A percentile compares a stretch with the other conserved stretches of the same genome.
phyloP scores from a whole-genome alignment of 1,140 invertebrate species.

The Drosophila albomicans region DNA sequence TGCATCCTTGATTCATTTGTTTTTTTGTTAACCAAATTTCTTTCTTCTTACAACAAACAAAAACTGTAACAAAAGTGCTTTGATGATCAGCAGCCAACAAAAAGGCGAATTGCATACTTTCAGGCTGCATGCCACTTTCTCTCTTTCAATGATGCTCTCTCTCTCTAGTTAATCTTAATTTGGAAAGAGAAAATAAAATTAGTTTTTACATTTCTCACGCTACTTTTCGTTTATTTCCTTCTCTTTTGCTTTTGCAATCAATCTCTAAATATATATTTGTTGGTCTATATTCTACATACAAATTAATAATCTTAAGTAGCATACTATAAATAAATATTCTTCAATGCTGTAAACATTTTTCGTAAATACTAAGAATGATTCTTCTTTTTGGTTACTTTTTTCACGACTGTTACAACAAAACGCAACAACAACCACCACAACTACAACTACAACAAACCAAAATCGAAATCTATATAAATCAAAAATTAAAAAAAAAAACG shows the following conservation, averaged over 20 bases:
- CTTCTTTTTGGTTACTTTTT: slow-evolving; percentile 71
- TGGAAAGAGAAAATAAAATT: slow-evolving; percentile 15
- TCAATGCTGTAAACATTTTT: slow-evolving; percentile 67
- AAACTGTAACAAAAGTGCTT: slow-evolving; percentile 35
- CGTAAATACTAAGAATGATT: slow-evolving; percentile 70
- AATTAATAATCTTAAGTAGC: slow-evolving; percentile 43
- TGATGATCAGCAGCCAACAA: slow-evolving; percentile 17
- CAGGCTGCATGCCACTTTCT: slow-evolving; percentile 48
- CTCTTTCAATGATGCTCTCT: slow-evolving; percentile 17
- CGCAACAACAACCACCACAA: slow-evolving; percentile 41
- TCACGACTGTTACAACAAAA: slow-evolving; percentile 68
- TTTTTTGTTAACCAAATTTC: slow-evolving; percentile 31
- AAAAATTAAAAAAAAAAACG: slow-evolving; percentile 45
- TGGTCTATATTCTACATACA: slow-evolving; percentile 3
- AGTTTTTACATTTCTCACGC: slow-evolving; percentile 20
- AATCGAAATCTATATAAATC: slow-evolving; percentile 48
- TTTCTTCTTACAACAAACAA: slow-evolving; percentile 21
- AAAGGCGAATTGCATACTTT: slow-evolving; percentile 40
- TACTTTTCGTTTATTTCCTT: slow-evolving; percentile 26
- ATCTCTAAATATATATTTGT: slow-evolving; percentile 14
- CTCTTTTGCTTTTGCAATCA: slow-evolving; percentile 33
- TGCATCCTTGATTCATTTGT: slow-evolving; percentile 38
- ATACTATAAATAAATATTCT: slow-evolving; percentile 47
- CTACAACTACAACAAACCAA: slow-evolving; percentile 36
- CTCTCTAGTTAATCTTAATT: not conserved